These are phyloP conservation scores for Heterotis niloticus DNA, from an alignment of 2,113 vertebrate species.

Conservation along the genomic window DNA sequence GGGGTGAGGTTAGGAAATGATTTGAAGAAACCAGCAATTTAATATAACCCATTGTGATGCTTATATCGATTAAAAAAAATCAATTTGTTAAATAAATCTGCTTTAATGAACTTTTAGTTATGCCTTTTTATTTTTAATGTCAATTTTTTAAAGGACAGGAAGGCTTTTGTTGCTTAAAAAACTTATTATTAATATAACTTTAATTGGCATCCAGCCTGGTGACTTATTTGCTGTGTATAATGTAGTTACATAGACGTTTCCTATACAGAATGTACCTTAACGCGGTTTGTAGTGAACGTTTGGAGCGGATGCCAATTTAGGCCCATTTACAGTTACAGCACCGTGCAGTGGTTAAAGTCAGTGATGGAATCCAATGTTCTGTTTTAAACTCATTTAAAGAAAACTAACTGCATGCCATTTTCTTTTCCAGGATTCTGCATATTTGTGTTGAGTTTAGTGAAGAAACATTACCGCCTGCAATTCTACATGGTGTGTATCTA, in stretches of 20 bases:
- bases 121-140: no score
- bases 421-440: slow-evolving; percentile 97
- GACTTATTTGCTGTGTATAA: background rate
- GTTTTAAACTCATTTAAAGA: background rate
- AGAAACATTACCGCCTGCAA: slow-evolving; percentile 98
- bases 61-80: no score
- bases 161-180: no score
- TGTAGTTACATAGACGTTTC: background rate
- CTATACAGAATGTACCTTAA: no score
- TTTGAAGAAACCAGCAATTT: no score
- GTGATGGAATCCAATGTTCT: slow-evolving; percentile 13
- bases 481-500: slow-evolving; percentile 98
- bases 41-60: no score
- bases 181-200: no score
- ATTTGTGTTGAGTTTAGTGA: slow-evolving; percentile 99
- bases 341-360: background rate
- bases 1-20: no score
- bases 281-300: background rate
- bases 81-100: no score
- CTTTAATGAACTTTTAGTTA: no score
- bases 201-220: background rate
- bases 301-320: background rate
- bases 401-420: slow-evolving; percentile 67
- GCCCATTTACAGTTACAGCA: background rate
- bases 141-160: no score